Conservation (phyloP, 2,797 vertebrate species). For the Etheostoma perlongum region DNA sequence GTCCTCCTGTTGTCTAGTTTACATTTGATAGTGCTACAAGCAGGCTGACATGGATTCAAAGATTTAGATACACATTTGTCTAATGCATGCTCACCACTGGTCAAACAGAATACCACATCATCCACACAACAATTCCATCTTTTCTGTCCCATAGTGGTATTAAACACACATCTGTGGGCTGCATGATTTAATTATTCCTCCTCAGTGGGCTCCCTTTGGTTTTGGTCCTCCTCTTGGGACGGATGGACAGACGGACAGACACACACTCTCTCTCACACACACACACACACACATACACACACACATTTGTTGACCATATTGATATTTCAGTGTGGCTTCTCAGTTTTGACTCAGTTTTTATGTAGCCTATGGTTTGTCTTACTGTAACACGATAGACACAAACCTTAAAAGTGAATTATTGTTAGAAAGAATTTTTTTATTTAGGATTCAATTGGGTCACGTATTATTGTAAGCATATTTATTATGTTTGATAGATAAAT, state of each 20-base stretch:
- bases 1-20: slow-evolving; percentile 63
- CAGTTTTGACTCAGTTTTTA: slow-evolving; percentile 28
- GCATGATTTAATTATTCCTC: slow-evolving; percentile 73
- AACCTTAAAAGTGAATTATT: not conserved
- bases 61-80: slow-evolving; percentile 60
- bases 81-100: slow-evolving; percentile 39
- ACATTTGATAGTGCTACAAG: slow-evolving; percentile 41
- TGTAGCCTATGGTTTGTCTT: slow-evolving; percentile 4
- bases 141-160: slow-evolving; percentile 57
- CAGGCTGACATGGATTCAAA: slow-evolving; percentile 57
- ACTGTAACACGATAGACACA: not conserved
- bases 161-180: slow-evolving; percentile 77
- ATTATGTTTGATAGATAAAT: not conserved
- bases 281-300: slow-evolving; percentile 65
- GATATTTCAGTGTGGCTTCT: slow-evolving; percentile 48
- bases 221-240: slow-evolving; percentile 58
- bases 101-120: slow-evolving; percentile 41
- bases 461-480: not conserved
- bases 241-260: slow-evolving; percentile 15
- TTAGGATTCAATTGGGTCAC: not conserved
- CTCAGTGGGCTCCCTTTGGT: slow-evolving; percentile 70
- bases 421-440: not conserved
- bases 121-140: slow-evolving; percentile 53
- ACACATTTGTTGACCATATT: slow-evolving; percentile 60
- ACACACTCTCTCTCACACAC: slow-evolving; percentile 21